Percentiles rank a stretch among this genome's conserved stretches.
phyloP scores from a whole-genome alignment of 1,140 invertebrate species.

The Sycobia sp. region DNA sequence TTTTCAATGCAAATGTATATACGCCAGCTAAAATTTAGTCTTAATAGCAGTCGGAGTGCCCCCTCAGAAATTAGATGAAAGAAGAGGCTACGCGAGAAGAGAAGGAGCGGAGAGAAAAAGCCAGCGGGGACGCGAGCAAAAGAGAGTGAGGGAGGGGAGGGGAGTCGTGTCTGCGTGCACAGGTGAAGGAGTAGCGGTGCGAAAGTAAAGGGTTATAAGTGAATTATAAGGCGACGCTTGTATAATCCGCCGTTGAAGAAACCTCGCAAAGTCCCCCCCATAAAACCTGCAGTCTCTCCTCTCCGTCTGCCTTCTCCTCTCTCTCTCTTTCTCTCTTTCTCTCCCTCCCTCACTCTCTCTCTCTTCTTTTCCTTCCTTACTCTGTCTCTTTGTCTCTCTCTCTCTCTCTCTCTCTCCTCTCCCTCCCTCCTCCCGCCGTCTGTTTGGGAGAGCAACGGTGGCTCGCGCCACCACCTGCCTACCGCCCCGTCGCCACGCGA shows the following conservation, averaged over 20 bases:
- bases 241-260: slow-evolving; percentile 42
- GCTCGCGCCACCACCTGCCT: background rate
- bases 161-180: background rate
- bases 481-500: too few species aligned
- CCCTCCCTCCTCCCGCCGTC: too few species aligned
- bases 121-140: background rate
- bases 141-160: background rate
- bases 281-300: slow-evolving; percentile 6
- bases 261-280: slow-evolving; percentile 36
- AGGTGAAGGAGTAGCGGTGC: slow-evolving; percentile 11
- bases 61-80: slow-evolving; percentile 25
- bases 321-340: too few species aligned
- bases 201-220: slow-evolving; percentile 41
- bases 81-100: background rate
- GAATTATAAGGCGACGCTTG: slow-evolving; percentile 39
- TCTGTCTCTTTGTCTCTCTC: too few species aligned
- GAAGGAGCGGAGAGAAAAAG: background rate
- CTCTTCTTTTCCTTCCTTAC: too few species aligned
- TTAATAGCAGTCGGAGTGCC: background rate
- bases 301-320: background rate
- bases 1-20: slow-evolving; percentile 23
- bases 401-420: too few species aligned
- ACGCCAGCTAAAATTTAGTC: slow-evolving; percentile 15
- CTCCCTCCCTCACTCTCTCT: too few species aligned
- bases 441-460: too few species aligned